phyloP scores from a whole-genome alignment of 2,888 invertebrate genomes.

The Ophioninae sp. region DNA sequence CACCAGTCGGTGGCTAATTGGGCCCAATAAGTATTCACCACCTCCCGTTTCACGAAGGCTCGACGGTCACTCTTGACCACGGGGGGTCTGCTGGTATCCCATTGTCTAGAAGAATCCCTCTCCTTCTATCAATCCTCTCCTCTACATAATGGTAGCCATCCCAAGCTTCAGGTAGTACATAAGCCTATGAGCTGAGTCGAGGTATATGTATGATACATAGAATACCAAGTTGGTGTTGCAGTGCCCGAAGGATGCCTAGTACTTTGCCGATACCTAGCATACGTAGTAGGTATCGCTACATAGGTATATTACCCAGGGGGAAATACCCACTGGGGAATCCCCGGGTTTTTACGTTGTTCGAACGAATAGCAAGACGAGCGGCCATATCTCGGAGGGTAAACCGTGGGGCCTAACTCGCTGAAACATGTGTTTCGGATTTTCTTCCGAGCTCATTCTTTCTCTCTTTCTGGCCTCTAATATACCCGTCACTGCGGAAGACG shows the following conservation, averaged over 20 bases:
- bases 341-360: conserved; percentile 58
- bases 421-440: conserved; percentile 70
- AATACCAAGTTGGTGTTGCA: background rate
- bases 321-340: conserved; percentile 67
- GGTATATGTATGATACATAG: conserved; percentile 28
- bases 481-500: conserved; percentile 20
- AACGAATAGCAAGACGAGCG: conserved; percentile 12
- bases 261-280: conserved; percentile 25
- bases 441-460: conserved; percentile 22
- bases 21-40: conserved; percentile 71
- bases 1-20: conserved; percentile 75
- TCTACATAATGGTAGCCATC: background rate
- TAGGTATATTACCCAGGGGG: conserved; percentile 50
- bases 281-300: conserved; percentile 13
- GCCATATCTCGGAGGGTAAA: conserved; percentile 28
- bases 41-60: conserved; percentile 67
- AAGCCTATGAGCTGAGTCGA: background rate
- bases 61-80: conserved; percentile 62
- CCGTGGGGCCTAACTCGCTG: conserved; percentile 16
- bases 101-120: conserved; percentile 62
- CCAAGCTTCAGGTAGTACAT: conserved; percentile 27
- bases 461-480: conserved; percentile 18
- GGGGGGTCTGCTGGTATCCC: conserved; percentile 68
- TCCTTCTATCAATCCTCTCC: conserved; percentile 37
- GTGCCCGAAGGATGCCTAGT: conserved; percentile 32